A percentile compares a stretch with the other conserved stretches of the same genome.
Conservation (phyloP, 1,140 invertebrate species). For the Episyrphus balteatus region DNA sequence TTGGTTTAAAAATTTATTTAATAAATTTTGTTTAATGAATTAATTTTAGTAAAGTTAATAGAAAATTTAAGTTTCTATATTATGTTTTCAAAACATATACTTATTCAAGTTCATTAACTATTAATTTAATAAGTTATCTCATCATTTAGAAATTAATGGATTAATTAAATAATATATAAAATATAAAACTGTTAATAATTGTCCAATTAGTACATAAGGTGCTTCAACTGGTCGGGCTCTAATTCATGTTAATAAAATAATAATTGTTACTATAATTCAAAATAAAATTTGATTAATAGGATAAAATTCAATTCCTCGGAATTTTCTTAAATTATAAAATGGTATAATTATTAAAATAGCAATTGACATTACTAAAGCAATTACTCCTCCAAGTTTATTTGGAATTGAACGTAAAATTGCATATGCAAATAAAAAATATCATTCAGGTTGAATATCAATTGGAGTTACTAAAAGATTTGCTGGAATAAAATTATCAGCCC, state of each 20-base stretch:
- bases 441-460: too few species aligned
- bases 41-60: too few species aligned
- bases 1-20: too few species aligned
- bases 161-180: constrained; percentile 44
- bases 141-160: constrained; percentile 38
- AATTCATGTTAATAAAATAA: constrained; percentile 54
- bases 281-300: constrained; percentile 47
- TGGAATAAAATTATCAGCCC: constrained; percentile 58
- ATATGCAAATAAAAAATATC: constrained; percentile 65
- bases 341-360: constrained; percentile 48
- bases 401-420: constrained; percentile 61
- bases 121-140: constrained; percentile 42
- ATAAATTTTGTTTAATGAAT: too few species aligned
- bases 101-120: constrained; percentile 49
- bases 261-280: constrained; percentile 42
- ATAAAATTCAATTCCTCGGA: constrained; percentile 43
- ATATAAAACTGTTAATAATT: too few species aligned
- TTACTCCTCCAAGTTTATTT: constrained; percentile 61
- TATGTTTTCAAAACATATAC: constrained; percentile 55
- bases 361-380: constrained; percentile 51
- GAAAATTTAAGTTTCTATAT: too few species aligned
- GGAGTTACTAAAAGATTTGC: constrained; percentile 58
- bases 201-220: too few species aligned
- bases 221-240: constrained; percentile 49
- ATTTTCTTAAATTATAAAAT: constrained; percentile 42